Conservation (phyloP, 2,888 invertebrate species). For the Parasteatoda lunata region DNA sequence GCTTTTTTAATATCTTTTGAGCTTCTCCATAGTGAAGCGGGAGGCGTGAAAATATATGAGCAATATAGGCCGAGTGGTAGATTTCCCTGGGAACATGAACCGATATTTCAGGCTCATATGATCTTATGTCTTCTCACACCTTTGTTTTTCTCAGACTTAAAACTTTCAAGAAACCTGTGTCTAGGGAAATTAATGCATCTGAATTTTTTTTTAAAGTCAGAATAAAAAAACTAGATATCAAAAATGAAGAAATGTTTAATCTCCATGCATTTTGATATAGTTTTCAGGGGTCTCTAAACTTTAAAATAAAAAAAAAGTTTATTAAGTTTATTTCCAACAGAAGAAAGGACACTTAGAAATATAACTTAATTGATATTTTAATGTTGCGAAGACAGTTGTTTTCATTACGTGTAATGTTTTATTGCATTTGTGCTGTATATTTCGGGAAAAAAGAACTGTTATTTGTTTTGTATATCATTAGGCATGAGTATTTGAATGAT, state of each 20-base stretch:
- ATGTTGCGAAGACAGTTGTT: too few relatives aligned
- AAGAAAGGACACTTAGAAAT: too few relatives aligned
- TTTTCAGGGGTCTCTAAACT: too few relatives aligned
- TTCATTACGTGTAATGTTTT: too few relatives aligned
- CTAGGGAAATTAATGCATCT: conserved; percentile 42
- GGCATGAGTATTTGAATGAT: too few relatives aligned
- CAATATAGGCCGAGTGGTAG: conserved; percentile 25
- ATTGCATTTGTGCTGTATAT: too few relatives aligned
- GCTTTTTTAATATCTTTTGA: conserved; percentile 56
- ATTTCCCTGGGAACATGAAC: conserved; percentile 24
- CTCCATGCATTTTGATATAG: neutral
- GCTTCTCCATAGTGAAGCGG: neutral
- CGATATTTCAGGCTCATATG: conserved; percentile 17
- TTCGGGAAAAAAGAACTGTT: too few relatives aligned
- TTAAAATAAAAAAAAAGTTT: too few relatives aligned
- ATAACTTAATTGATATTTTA: too few relatives aligned
- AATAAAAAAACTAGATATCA: neutral
- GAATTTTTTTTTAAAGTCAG: neutral
- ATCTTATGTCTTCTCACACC: neutral
- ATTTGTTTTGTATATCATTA: too few relatives aligned
- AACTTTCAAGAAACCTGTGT: conserved; percentile 31
- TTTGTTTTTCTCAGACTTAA: conserved; percentile 10
- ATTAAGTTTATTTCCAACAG: too few relatives aligned
- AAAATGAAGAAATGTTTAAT: neutral
- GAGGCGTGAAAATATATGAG: conserved; percentile 30